These are phyloP conservation scores for Microhierax caerulescens DNA, from an alignment of 2,797 vertebrate genomes.

Conservation along the genomic window DNA sequence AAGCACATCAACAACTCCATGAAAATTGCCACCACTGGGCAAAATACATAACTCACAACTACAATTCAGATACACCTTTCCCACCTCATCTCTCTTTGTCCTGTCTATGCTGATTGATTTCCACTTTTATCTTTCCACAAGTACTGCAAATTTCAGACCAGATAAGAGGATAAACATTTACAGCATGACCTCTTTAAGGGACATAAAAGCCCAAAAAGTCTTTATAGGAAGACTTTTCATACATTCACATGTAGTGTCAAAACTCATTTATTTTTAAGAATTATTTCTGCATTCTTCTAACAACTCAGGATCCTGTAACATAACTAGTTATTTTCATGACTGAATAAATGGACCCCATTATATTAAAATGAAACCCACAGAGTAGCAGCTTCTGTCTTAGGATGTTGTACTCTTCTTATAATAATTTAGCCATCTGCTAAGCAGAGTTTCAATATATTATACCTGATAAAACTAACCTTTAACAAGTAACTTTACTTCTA, in stretches of 20 bases:
- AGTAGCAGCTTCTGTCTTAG: neutral
- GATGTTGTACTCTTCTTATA: neutral
- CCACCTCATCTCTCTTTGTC: neutral
- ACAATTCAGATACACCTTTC: neutral
- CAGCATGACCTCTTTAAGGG: neutral
- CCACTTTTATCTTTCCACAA: neutral
- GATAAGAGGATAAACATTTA: neutral
- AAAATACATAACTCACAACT: neutral
- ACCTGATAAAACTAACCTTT: neutral
- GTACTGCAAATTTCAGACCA: neutral
- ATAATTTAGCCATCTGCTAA: neutral
- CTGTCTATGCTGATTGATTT: neutral
- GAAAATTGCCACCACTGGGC: neutral
- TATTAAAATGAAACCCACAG: neutral
- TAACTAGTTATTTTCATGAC: neutral
- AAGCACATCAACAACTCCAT: neutral
- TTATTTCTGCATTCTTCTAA: neutral
- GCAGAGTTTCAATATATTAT: neutral
- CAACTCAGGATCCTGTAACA: neutral
- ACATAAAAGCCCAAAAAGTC: neutral
- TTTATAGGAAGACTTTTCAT: neutral
- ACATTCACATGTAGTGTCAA: neutral
- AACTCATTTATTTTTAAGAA: neutral
- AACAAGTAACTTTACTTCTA: neutral
- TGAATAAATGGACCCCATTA: neutral